A percentile compares a stretch with the other conserved stretches of the same genome.
Conservation (phyloP, 2,113 vertebrate species). For the Probosciger aterrimus region DNA sequence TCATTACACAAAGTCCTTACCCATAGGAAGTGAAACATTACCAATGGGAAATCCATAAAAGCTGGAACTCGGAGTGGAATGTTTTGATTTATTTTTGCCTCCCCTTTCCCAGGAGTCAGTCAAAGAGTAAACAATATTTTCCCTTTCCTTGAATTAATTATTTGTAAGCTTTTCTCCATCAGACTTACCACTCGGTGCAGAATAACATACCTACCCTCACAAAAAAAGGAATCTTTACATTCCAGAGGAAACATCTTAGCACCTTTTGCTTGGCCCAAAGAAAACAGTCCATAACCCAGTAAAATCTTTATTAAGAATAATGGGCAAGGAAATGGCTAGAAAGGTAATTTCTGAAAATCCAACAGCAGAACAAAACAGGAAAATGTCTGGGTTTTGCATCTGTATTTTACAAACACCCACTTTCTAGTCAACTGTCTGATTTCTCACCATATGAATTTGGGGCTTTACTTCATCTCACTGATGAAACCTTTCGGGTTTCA, state of each 20-base stretch:
- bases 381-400: constrained; percentile 68
- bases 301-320: constrained; percentile 74
- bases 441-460: constrained; percentile 28
- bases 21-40: background rate
- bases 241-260: constrained; percentile 61
- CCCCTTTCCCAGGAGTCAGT: constrained; percentile 14
- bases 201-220: constrained; percentile 30
- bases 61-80: background rate
- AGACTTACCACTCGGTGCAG: constrained; percentile 5
- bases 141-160: constrained; percentile 7
- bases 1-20: background rate
- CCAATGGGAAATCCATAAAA: constrained; percentile 39
- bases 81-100: constrained; percentile 7
- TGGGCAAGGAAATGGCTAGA: constrained; percentile 65
- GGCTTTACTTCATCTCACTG: background rate
- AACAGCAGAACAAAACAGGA: constrained; percentile 64
- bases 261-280: constrained; percentile 57
- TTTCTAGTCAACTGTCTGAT: constrained; percentile 35
- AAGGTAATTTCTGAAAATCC: constrained; percentile 71
- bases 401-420: constrained; percentile 64
- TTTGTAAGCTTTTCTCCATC: constrained; percentile 25
- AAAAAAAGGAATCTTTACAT: constrained; percentile 51
- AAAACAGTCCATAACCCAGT: constrained; percentile 67
- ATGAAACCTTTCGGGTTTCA: background rate
- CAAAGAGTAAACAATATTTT: constrained; percentile 22